Evolutionary conservation across 2,113 vertebrate species (phyloP).

Genomic region (Melanotaenia duboulayi): DNA sequence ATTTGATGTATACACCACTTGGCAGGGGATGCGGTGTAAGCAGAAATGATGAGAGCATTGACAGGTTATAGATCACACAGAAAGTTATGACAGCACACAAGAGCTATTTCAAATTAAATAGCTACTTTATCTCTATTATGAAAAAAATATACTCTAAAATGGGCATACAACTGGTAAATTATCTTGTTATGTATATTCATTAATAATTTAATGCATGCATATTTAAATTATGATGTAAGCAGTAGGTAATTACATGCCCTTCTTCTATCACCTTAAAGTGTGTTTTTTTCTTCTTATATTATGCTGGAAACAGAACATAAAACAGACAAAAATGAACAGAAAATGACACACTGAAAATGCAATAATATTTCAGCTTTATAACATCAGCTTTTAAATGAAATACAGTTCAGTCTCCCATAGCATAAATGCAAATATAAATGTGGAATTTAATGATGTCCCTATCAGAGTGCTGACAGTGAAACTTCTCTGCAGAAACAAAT

Average conservation of each 20-base stretch:
- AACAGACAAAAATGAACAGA: slow-evolving; percentile 6
- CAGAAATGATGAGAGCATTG: slow-evolving; percentile 76
- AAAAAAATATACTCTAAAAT: slow-evolving; percentile 13
- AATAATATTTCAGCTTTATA: neutral
- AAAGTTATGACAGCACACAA: slow-evolving; percentile 41
- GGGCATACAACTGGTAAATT: neutral
- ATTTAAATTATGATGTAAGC: neutral
- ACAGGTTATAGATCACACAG: slow-evolving; percentile 69
- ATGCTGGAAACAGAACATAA: neutral
- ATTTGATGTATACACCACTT: slow-evolving; percentile 75
- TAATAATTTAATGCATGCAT: neutral
- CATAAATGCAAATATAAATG: slow-evolving; percentile 38
- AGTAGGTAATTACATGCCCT: neutral
- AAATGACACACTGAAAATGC: neutral
- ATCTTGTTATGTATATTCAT: neutral
- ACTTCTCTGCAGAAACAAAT: slow-evolving; percentile 57
- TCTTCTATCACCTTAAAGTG: neutral
- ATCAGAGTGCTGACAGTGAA: slow-evolving; percentile 59
- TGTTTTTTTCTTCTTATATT: neutral
- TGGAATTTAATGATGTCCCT: slow-evolving; percentile 44
- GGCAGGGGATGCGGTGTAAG: slow-evolving; percentile 69
- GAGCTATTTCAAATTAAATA: slow-evolving; percentile 66
- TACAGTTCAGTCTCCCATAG: slow-evolving; percentile 4
- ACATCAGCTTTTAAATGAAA: slow-evolving; percentile 38
- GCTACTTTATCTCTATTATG: slow-evolving; percentile 42